Evolutionary conservation across 2,888 invertebrate genomes (phyloP).

Genomic region (Geotrupes spiniger): DNA sequence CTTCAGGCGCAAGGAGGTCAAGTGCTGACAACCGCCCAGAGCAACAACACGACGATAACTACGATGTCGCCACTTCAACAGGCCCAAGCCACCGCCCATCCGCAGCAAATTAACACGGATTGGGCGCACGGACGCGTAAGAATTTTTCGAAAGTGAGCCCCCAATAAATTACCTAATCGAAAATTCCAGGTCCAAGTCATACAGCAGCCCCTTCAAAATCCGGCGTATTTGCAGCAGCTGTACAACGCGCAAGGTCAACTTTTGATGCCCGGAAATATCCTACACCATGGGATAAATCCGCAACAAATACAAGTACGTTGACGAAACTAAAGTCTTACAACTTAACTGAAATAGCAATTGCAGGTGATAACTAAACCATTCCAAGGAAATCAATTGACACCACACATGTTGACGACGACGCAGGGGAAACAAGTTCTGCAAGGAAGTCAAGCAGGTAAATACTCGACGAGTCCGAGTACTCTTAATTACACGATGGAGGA

Average conservation of each 20-base stretch:
- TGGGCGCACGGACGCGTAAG: conserved; percentile 64
- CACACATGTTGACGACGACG: conserved; percentile 77
- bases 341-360: conserved; percentile 5
- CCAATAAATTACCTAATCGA: not conserved
- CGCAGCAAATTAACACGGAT: conserved; percentile 61
- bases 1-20: conserved; percentile 51
- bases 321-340: not conserved
- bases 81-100: conserved; percentile 55
- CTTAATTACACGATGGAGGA: too few relatives aligned
- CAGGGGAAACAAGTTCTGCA: conserved; percentile 73
- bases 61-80: conserved; percentile 77
- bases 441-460: conserved; percentile 59
- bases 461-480: not conserved
- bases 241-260: conserved; percentile 78
- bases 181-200: conserved; percentile 69
- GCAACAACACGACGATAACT: conserved; percentile 61
- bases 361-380: conserved; percentile 84
- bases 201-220: conserved; percentile 75
- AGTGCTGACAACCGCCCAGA: conserved; percentile 43
- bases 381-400: conserved; percentile 72
- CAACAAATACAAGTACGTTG: conserved; percentile 68
- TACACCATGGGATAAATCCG: conserved; percentile 74
- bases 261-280: conserved; percentile 76
- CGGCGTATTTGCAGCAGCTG: conserved; percentile 74
- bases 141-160: too few relatives aligned